Percentiles rank a stretch among this genome's conserved stretches.
Conservation (phyloP, 2,888 invertebrate genomes). For the Drosophila mercatorum region DNA sequence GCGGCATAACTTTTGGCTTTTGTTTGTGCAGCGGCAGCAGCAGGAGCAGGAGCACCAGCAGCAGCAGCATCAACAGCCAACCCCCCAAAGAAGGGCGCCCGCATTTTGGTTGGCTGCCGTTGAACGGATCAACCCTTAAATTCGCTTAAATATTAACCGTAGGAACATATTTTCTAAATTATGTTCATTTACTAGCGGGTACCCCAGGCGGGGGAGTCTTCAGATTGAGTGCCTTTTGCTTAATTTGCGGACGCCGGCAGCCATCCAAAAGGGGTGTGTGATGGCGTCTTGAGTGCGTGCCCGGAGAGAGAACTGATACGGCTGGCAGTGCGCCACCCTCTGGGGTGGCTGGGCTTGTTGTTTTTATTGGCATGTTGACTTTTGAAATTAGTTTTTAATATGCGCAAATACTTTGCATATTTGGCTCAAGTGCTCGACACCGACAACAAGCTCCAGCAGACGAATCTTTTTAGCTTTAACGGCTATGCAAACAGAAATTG, state of each 20-base stretch:
- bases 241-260: slow-evolving; percentile 69
- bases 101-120: slow-evolving; percentile 71
- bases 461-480: slow-evolving; percentile 26
- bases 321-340: slow-evolving; percentile 39
- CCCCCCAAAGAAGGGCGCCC: slow-evolving; percentile 48
- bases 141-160: slow-evolving; percentile 71
- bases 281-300: slow-evolving; percentile 42
- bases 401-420: slow-evolving; percentile 83
- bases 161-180: slow-evolving; percentile 77
- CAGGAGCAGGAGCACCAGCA: slow-evolving; percentile 11
- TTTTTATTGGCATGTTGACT: slow-evolving; percentile 84
- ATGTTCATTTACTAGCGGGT: slow-evolving; percentile 69
- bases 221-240: slow-evolving; percentile 72
- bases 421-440: slow-evolving; percentile 43
- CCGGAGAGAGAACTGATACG: neutral
- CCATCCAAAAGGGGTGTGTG: slow-evolving; percentile 65
- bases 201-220: slow-evolving; percentile 41
- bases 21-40: slow-evolving; percentile 55
- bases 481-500: slow-evolving; percentile 45
- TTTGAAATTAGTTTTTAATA: slow-evolving; percentile 84
- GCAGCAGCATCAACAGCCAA: slow-evolving; percentile 16
- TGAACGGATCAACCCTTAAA: slow-evolving; percentile 71
- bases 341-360: slow-evolving; percentile 49
- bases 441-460: slow-evolving; percentile 23
- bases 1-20: slow-evolving; percentile 78